These are phyloP conservation scores for Chiroxiphia lanceolata DNA, from an alignment of 2,797 vertebrate species.

Conservation along the genomic window DNA sequence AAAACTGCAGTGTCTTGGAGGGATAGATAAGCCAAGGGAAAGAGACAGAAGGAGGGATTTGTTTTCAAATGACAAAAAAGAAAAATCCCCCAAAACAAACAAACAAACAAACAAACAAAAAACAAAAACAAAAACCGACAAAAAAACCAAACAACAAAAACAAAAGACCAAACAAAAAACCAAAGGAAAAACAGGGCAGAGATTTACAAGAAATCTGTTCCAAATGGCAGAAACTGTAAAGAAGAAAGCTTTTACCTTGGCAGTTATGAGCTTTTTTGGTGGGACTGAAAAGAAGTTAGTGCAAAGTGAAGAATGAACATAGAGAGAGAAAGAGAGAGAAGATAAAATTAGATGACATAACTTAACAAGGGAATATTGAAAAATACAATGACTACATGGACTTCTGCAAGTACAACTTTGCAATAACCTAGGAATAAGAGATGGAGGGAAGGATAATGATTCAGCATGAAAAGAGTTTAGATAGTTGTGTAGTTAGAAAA, in stretches of 20 bases:
- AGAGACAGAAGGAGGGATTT: neutral
- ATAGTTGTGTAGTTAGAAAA: neutral
- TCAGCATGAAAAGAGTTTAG: neutral
- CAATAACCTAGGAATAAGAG: neutral
- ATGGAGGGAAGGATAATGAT: neutral
- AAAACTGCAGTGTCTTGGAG: neutral
- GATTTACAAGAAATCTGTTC: neutral
- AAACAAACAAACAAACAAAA: neutral
- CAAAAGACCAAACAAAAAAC: neutral
- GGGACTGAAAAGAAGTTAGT: neutral
- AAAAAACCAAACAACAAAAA: neutral
- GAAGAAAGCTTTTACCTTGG: neutral
- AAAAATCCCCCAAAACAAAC: neutral
- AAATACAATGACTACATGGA: neutral
- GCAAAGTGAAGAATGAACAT: neutral
- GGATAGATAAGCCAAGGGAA: neutral
- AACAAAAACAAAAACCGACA: neutral
- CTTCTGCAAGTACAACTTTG: neutral
- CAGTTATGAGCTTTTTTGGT: neutral
- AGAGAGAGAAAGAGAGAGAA: neutral
- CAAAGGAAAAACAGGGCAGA: neutral
- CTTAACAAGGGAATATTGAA: neutral
- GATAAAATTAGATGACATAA: neutral
- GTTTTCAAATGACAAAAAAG: neutral
- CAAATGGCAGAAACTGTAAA: neutral